Base-by-base conservation (phyloP, 2,888 invertebrate genomes). In the Myopa tessellatipennis region DNA sequence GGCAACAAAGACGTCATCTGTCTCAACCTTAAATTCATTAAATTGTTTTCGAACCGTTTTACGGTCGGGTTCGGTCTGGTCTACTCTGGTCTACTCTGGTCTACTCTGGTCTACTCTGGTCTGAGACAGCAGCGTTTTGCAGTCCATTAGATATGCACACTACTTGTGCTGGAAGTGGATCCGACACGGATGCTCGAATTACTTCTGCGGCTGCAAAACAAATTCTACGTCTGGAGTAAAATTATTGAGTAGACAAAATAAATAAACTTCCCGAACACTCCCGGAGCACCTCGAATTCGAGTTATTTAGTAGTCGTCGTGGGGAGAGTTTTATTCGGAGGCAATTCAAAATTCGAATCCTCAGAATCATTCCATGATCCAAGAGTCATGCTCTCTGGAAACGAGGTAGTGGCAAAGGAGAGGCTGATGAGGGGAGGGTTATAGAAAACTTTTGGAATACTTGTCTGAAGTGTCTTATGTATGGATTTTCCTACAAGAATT, bases 1-100 rank as follows among this genome's bases (percentile, higher is more conserved):
- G 16, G 38, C 65, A 18, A 65, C 14, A 34, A 38, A 65, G 65
- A 50, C 50, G 26, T 52, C 36, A 52, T 52, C 14, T 70, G 52
- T 50, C 18, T 7, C 69, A 55, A n/a, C 50, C 50, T 52, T 26
- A 63, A 74, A 65, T 65, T 63, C 36, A 45, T 74, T 63, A 63
- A 74, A 74, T 63, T 74, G 73, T 65, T 63, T 74, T 45, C 61
- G 34, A 63, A 74, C 18, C 73, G 63, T 74, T 74, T 74, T 72
- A 72, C 26, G 50, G n/a, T 1, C 4, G 34, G 12, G 3, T 8
- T 16, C 58, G 36, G 7, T 55, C 58, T 52, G 70, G 26, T 26
- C 26, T 26, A 2, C 1, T 26, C 45, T 14, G 2, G 52, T 52
- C 69, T 55, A 1, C 4, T 55, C 55, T n/a, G 14, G 18, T 18